These are phyloP conservation scores for Lithophane socia DNA, from an alignment of 2,888 invertebrate species.

Conservation along the genomic window DNA sequence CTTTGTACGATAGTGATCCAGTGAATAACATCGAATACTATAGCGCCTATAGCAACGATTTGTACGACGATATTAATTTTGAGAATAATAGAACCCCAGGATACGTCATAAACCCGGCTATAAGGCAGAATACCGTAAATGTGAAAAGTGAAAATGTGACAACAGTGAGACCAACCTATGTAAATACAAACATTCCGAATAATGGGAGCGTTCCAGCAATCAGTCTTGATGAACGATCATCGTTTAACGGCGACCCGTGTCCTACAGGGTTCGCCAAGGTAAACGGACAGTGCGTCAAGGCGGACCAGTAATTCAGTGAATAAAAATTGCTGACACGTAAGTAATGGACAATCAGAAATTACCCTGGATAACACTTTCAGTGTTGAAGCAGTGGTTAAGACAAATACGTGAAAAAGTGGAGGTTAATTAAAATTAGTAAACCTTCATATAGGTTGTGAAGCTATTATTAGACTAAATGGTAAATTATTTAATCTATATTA, in stretches of 20 bases:
- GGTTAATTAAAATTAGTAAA: neutral
- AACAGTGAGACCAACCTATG: constrained; percentile 35
- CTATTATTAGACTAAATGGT: constrained; percentile 1
- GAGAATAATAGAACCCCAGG: constrained; percentile 22
- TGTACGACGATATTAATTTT: constrained; percentile 32
- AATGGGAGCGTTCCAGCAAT: constrained; percentile 64
- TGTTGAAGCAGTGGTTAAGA: neutral
- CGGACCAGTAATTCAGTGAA: constrained; percentile 58
- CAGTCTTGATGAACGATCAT: constrained; percentile 73
- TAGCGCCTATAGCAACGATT: constrained; percentile 23
- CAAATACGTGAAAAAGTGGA: constrained; percentile 1
- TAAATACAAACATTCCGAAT: constrained; percentile 32
- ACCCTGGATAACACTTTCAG: constrained; percentile 3
- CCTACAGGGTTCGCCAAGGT: constrained; percentile 75
- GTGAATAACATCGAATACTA: constrained; percentile 30
- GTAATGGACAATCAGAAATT: neutral
- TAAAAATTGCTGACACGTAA: neutral
- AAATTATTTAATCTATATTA: constrained; percentile 13
- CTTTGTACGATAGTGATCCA: constrained; percentile 52
- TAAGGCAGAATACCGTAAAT: constrained; percentile 16
- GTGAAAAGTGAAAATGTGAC: constrained; percentile 56
- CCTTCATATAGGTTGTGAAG: neutral
- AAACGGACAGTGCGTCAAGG: constrained; percentile 76
- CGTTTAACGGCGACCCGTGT: constrained; percentile 78
- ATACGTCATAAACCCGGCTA: constrained; percentile 20